phyloP scores from a whole-genome alignment of 2,888 invertebrate species.

The Didymodactylos carnosus region DNA sequence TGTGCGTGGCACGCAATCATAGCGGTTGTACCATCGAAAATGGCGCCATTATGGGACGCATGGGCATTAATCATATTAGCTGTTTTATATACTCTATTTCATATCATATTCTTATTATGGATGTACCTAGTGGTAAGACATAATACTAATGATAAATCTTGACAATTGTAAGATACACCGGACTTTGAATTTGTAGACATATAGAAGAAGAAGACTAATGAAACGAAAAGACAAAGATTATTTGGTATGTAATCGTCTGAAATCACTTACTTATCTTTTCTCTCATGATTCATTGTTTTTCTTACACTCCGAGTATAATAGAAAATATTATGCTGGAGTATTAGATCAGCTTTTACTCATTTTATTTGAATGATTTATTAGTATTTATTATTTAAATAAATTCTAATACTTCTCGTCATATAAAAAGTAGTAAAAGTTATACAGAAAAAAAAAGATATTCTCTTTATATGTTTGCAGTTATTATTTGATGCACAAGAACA shows the following conservation, averaged over 20 bases:
- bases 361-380: too few relatives aligned
- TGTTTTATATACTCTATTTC: slow-evolving; percentile 24
- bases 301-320: too few relatives aligned
- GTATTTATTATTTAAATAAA: too few relatives aligned
- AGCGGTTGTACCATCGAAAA: background rate
- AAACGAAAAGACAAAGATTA: slow-evolving; percentile 21
- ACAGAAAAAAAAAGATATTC: too few relatives aligned
- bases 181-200: slow-evolving; percentile 19
- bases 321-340: background rate
- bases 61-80: slow-evolving; percentile 18
- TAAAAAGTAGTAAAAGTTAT: too few relatives aligned
- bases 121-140: slow-evolving; percentile 25
- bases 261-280: too few relatives aligned
- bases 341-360: background rate
- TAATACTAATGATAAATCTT: too few relatives aligned
- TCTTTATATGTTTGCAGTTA: too few relatives aligned
- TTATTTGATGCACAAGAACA: too few relatives aligned
- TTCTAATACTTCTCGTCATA: too few relatives aligned
- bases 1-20: slow-evolving; percentile 26
- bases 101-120: slow-evolving; percentile 24
- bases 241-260: slow-evolving; percentile 19
- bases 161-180: too few relatives aligned
- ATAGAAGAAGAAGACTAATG: slow-evolving; percentile 21
- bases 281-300: too few relatives aligned
- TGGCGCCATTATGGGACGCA: background rate